Evolutionary conservation across 2,888 invertebrate genomes (phyloP).

Genomic region (Schizaphis graminum): DNA sequence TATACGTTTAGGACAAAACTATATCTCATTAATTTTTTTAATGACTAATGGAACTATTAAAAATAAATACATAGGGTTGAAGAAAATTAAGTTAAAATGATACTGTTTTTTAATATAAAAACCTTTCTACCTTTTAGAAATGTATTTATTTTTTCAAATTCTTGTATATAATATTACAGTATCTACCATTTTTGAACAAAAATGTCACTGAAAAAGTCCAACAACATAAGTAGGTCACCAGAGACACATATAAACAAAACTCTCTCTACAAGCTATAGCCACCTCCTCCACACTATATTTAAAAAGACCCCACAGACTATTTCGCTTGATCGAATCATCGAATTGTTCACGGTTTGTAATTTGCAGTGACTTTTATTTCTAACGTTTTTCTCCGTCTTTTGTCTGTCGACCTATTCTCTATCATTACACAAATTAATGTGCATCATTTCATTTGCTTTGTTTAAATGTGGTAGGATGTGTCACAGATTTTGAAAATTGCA

Average conservation of each 20-base stretch:
- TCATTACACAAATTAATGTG: neutral
- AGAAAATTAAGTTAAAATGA: neutral
- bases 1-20: neutral
- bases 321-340: conserved; percentile 39
- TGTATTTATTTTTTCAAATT: neutral
- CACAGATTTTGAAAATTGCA: neutral
- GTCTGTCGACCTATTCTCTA: neutral
- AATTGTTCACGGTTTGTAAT: neutral
- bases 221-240: neutral
- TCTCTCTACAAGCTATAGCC: neutral
- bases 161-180: neutral
- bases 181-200: neutral
- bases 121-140: neutral
- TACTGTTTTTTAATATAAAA: neutral
- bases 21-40: neutral
- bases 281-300: neutral
- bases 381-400: neutral
- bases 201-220: neutral
- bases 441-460: neutral
- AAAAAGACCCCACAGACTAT: conserved; percentile 41
- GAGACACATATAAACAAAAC: conserved; percentile 22
- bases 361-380: conserved; percentile 30
- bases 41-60: neutral
- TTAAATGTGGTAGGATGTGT: neutral
- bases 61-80: neutral